Evolutionary conservation across 2,888 invertebrate species (phyloP), one percentile per base, ranked within the genome.

Genomic region (Alviniconcha strummeri): DNA sequence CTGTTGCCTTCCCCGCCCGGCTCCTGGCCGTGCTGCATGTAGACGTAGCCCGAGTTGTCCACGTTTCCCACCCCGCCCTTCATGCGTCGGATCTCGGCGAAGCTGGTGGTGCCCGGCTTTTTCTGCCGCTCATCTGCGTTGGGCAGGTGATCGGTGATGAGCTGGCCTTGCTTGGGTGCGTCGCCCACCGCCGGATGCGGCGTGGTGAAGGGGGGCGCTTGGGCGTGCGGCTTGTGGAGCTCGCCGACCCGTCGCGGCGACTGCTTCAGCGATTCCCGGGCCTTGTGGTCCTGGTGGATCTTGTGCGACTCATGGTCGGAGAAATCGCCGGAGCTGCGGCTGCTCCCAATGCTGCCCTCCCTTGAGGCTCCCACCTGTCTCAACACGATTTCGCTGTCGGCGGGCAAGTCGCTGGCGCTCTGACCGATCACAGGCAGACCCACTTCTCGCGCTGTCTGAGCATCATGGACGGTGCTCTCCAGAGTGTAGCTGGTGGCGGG

Each of bases 71-170:
- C 54, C 17, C 69, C 75, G 6, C 76, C 79, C 84, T 93, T 94
- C 88, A 94, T 92, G 85, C 94, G 96, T 86, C 95, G 95, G 84
- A 96, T 94, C 91, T 97, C 96, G 60, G 96, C 96, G 94, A 97
- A 97, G 93, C 96, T 96, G 86, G 95, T 94, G 90, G 94, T 95
- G 19, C 86, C 71, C 13, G 77, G 77, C 67, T 82, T 82, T 56
- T 77, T 77, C 55, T 64, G 76, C 36, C 7, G 56, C 19, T 76
- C 76, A 4, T 9, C 54, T 64, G 57, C n/a, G 71, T 81, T 79
- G 9, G 85, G 85, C 55, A 84, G 71, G 54, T 82, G 80, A 60
- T 84, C 83, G 36, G 86, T 71, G 9, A 86, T 84, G 80, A 83
- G 74, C 69, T 67, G 74, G 52, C 60, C 55, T 19, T 74, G 60